Percentiles rank a stretch among this genome's conserved stretches.
These are phyloP conservation scores for Desoria tigrina DNA, from an alignment of 2,888 invertebrate species.

Conservation along the genomic window DNA sequence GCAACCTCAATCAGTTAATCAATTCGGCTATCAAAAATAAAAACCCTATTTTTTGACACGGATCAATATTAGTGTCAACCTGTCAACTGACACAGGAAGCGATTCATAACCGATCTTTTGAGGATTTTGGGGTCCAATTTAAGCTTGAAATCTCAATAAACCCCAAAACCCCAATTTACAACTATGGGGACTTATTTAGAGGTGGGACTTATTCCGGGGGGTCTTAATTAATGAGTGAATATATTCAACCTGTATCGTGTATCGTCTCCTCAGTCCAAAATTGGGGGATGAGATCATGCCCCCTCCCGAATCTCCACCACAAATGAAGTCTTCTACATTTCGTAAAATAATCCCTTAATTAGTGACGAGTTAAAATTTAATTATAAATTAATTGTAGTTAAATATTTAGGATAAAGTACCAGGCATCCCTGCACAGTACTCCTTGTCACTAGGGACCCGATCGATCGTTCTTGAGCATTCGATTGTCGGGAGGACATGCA, in stretches of 20 bases:
- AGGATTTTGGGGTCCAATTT: too few relatives aligned
- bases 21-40: too few relatives aligned
- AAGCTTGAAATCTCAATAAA: too few relatives aligned
- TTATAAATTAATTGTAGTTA: not conserved
- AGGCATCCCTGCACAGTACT: constrained; percentile 37
- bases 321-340: constrained; percentile 5
- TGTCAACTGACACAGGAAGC: too few relatives aligned
- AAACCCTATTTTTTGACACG: too few relatives aligned
- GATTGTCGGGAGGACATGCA: constrained; percentile 33
- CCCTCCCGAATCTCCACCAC: constrained; percentile 19
- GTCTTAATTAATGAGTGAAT: not conserved
- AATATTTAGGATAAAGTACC: constrained; percentile 15
- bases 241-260: constrained; percentile 27
- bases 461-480: constrained; percentile 31
- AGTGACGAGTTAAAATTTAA: too few relatives aligned
- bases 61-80: too few relatives aligned
- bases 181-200: too few relatives aligned
- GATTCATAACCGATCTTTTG: too few relatives aligned
- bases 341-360: too few relatives aligned
- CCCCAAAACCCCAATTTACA: too few relatives aligned
- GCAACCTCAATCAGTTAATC: too few relatives aligned
- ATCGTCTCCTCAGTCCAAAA: constrained; percentile 29
- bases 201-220: not conserved
- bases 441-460: constrained; percentile 32
- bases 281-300: constrained; percentile 30